Base-by-base conservation (phyloP, 1,140 invertebrate species). In the Trachelipus rathkii region DNA sequence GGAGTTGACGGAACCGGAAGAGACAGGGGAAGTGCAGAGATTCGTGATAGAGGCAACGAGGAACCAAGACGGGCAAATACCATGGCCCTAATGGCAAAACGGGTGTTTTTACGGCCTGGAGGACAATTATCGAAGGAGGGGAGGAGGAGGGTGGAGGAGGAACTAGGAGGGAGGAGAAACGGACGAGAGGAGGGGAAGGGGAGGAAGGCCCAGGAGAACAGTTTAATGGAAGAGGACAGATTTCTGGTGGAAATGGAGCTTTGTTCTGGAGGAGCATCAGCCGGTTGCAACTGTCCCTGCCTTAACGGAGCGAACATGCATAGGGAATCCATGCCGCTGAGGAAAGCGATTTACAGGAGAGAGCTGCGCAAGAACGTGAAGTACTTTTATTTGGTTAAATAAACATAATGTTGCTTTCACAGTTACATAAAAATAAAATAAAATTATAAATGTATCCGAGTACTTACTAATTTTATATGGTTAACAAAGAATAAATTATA, bases 301-400 rank as follows among this genome's bases (percentile, higher is more conserved):
- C 88, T 92, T 84, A 92, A 93, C 84, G 91, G 91, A 19, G 92
- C n/a, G 92, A 10, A 89, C 90, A 4, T 94, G 92, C 83, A 88
- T 89, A 78, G 90, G 90, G 6, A 81, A 82, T 9, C 90, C 88
- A 76, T 94, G 92, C 84, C 85, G 89, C 33, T 94, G 92, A 83
- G 87, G 89, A 46, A 85, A 88, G 13, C 92, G 92, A 21, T 94
- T 91, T 85, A 88, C 87, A 46, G 92, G 92, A 15, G 91, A 92
- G 84, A 91, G 89, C 81, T 94, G 92, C 81, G 91, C 88, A 68
- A n/a, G 91, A 93, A 86, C 91, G 92, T 93, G 86, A 90, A 89
- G 87, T 44, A 19, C 1, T 45, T 46, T 21, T 24, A n/a, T 67
- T 3, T 33, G 33, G 6, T 33, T 6, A 33, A n/a, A 33, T 33